Base-by-base conservation (phyloP, 2,888 invertebrate genomes). In the Coremacera marginata region DNA sequence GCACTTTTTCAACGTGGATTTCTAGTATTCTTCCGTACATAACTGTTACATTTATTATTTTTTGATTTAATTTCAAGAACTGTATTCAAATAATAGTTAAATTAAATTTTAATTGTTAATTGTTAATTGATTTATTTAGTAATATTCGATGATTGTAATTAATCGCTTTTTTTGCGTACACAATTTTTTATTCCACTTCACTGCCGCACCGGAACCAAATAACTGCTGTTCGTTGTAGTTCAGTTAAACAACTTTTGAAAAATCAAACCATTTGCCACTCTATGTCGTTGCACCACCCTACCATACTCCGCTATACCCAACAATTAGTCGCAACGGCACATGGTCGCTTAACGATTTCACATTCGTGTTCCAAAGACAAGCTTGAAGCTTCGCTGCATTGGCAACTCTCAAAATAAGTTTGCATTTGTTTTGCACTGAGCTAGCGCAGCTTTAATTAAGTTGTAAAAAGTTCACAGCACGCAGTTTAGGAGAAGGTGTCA, bases 201-300 rank as follows among this genome's bases (percentile, higher is more conserved):
- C 70, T 57, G 34, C 11, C 52, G 34, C 78, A 79, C 78, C 81
- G 80, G 80, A 81, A 78, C 80, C 75, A 77, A 80, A 77, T 81
- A 81, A 80, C 77, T 73, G 75, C 77, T 73, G 75, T 77, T 77
- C 52, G 57, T 78, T 72, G 70, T 77, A 70, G 55, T 71, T 60
- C 63, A 37, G 74, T 79, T 68, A n/a, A 37, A 37, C 55, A 57
- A 57, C 55, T 57, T 55, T 71, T 52, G 70, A 25, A n/a, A 70
- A 70, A n/a, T 44, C 67, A 11, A 67, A 19, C 19, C 37, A 60
- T 25, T 27, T 44, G 44, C 14, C 14, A 44, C 44, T 44, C 44
- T 44, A 44, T 14, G 31, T 3, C 31, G 31, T 11, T 11, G 11
- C 2, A 2, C 44, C 44, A 44, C 44, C 44, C 44, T 44, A 44